A percentile compares a stretch with the other conserved stretches of the same genome.
Conservation (phyloP, 2,113 vertebrate species). For the Thinocorus orbignyianus region DNA sequence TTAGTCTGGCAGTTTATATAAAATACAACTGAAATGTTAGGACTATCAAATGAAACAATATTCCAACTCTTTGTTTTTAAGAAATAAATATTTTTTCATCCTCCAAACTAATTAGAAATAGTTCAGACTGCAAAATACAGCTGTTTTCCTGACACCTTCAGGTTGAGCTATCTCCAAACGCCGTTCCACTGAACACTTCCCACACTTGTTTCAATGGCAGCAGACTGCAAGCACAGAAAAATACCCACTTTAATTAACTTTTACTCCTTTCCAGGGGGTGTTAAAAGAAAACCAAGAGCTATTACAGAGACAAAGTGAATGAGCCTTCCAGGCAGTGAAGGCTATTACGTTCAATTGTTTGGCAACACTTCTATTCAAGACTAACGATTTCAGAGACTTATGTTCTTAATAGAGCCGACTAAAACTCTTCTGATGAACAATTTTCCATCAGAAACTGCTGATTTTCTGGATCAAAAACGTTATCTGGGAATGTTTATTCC, state of each 20-base stretch:
- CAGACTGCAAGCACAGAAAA: constrained; percentile 38
- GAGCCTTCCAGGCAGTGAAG: constrained; percentile 25
- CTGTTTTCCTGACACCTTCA: not conserved
- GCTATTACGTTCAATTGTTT: constrained; percentile 36
- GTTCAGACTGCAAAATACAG: not conserved
- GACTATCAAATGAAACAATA: not conserved
- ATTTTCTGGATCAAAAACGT: constrained; percentile 37
- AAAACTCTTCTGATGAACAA: constrained; percentile 51
- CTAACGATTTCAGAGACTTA: constrained; percentile 56
- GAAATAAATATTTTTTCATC: not conserved
- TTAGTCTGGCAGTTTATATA: not conserved
- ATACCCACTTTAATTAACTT: constrained; percentile 65
- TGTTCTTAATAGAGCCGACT: constrained; percentile 30
- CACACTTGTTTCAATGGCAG: constrained; percentile 19
- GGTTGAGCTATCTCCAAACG: not conserved
- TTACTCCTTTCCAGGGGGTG: constrained; percentile 49
- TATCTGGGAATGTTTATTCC: constrained; percentile 4
- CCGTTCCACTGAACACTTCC: not conserved
- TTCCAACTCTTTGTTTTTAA: not conserved
- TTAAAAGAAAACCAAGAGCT: constrained; percentile 50
- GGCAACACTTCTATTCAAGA: constrained; percentile 43
- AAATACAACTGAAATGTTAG: not conserved
- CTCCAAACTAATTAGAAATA: not conserved
- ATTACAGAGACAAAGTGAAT: constrained; percentile 29
- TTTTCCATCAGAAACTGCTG: constrained; percentile 54